These are phyloP conservation scores for Sicus ferrugineus DNA, from an alignment of 2,888 invertebrate genomes.

Conservation along the genomic window DNA sequence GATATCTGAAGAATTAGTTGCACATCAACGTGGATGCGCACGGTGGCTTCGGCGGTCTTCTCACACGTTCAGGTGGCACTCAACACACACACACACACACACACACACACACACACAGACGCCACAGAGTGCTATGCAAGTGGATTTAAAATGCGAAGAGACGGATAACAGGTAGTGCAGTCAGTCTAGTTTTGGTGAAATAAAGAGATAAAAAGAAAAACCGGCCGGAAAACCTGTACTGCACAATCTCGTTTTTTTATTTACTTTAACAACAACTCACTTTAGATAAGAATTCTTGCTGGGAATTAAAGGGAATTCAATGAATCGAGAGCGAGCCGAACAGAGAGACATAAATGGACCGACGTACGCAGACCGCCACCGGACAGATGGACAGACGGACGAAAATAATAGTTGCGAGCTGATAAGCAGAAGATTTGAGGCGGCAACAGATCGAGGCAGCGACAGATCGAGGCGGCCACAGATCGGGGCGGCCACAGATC, in stretches of 20 bases:
- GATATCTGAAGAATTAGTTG: constrained; percentile 6
- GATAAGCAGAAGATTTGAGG: no score
- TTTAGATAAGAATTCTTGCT: neutral
- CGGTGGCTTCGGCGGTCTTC: neutral
- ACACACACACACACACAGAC: neutral
- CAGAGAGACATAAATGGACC: neutral
- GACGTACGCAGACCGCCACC: neutral
- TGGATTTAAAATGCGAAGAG: neutral
- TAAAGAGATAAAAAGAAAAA: neutral
- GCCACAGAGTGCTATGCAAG: neutral
- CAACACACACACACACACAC: neutral
- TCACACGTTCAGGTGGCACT: neutral
- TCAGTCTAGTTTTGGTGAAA: neutral
- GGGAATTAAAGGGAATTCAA: neutral
- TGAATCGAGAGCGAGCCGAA: neutral
- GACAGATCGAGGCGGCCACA: no score
- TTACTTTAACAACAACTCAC: neutral
- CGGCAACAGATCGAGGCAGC: no score
- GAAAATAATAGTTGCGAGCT: no score
- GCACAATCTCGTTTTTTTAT: neutral
- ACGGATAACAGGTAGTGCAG: neutral
- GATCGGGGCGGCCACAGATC: no score
- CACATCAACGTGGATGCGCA: neutral
- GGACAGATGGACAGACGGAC: neutral
- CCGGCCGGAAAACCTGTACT: neutral